Percentiles rank a stretch among this genome's conserved stretches.
Conservation (phyloP, 2,113 vertebrate genomes). For the Pterocles gutturalis region DNA sequence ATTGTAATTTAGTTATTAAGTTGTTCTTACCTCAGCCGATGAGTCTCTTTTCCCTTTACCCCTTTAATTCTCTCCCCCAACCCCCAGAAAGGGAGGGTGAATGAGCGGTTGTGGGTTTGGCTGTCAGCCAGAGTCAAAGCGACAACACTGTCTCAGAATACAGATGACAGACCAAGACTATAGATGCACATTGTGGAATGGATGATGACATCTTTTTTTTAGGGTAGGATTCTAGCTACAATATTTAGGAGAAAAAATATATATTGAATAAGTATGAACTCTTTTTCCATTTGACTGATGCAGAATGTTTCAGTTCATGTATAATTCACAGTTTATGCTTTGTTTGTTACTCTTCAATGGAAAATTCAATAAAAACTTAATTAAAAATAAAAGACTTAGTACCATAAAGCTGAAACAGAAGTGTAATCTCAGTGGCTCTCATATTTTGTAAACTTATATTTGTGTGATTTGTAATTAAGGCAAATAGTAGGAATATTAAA, state of each 20-base stretch:
- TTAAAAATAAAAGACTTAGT: slow-evolving; percentile 33
- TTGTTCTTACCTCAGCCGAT: no score
- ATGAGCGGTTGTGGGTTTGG: no score
- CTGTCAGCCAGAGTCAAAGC: no score
- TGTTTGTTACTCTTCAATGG: slow-evolving; percentile 7
- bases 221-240: not conserved
- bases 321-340: not conserved
- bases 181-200: not conserved
- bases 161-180: not conserved
- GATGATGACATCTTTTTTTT: not conserved
- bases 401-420: slow-evolving; percentile 28
- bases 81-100: no score
- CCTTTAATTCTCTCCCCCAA: no score
- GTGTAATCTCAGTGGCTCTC: not conserved
- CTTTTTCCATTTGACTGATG: not conserved
- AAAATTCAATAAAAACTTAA: slow-evolving; percentile 54
- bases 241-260: not conserved
- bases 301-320: not conserved
- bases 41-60: no score
- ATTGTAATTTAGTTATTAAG: no score
- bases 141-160: not conserved
- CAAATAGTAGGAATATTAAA: not conserved
- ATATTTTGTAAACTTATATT: slow-evolving; percentile 2
- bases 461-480: slow-evolving; percentile 10
- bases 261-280: not conserved